Evolutionary conservation across 2,113 vertebrate species (phyloP), one percentile per base, ranked within the genome.

Genomic region (Corvus hawaiiensis): DNA sequence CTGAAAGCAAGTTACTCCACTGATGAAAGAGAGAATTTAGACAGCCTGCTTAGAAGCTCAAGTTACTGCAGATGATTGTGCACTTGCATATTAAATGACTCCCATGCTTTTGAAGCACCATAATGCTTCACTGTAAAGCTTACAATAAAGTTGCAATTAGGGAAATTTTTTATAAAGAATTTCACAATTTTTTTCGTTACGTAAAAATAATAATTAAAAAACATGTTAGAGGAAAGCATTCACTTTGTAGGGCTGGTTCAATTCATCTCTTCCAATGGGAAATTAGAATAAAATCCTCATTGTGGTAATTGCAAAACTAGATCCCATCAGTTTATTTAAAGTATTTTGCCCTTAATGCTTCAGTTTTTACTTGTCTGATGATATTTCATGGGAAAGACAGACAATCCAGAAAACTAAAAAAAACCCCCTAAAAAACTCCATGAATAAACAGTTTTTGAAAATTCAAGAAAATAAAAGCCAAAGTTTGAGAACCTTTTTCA

Each of bases 91-190:
- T 74, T 69, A 39, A 91, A 87, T 28, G 0, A 59, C 3, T 43
- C 3, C 12, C 24, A 5, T 7, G 9, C 21, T 74, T 35, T 54
- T 37, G 54, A 66, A 59, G 11, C 4, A n/a, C 21, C 2, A 5
- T 28, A 66, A 54, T 17, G 13, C 14, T 81, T 78, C 16, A 54
- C 17, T 71, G 6, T 39, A 73, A 59, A 79, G 1, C 8, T 63
- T 43, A 6, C 3, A 52, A 13, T 26, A n/a, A 44, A 68, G 87
- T 75, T 21, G 6, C 9, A 63, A 16, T 16, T 35, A 33, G 22
- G 10, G 28, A 88, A 8, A 2, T 5, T 4, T 28, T 28, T 44
- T 44, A 2, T 1, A 8, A 56, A 44, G 0, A 2, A 11, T 5
- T 30, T 46, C 24, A 17, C 3, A 1, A 0, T 3, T 46, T 44